A percentile compares a stretch with the other conserved stretches of the same genome.
These are phyloP conservation scores for Acrobeloides nanus DNA, from an alignment of 2,888 invertebrate genomes.

Conservation along the genomic window DNA sequence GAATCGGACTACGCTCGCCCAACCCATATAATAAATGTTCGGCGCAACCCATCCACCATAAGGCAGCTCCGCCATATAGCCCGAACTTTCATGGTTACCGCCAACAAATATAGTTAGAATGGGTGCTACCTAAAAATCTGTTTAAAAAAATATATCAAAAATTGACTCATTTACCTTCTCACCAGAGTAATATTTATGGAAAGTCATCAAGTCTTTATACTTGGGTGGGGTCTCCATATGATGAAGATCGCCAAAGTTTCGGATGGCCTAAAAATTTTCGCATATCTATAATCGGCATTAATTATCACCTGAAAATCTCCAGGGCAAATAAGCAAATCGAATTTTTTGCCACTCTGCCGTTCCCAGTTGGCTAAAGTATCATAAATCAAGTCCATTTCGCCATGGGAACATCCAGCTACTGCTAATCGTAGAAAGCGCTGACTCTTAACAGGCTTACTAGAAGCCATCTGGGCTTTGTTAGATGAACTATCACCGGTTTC, in stretches of 20 bases:
- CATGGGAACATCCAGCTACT: constrained; percentile 94
- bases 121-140: constrained; percentile 68
- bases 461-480: no score
- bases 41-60: constrained; percentile 97
- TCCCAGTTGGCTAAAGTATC: constrained; percentile 72
- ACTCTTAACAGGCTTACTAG: no score
- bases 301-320: constrained; percentile 73
- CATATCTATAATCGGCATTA: background rate
- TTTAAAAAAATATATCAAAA: constrained; percentile 2
- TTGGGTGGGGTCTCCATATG: constrained; percentile 94
- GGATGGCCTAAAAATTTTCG: constrained; percentile 69
- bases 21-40: constrained; percentile 86
- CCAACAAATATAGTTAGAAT: constrained; percentile 92
- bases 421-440: no score
- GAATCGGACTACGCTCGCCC: constrained; percentile 59
- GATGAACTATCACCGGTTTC: no score
- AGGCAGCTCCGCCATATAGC: constrained; percentile 86
- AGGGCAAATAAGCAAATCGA: constrained; percentile 88
- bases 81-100: constrained; percentile 97
- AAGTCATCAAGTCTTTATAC: constrained; percentile 78
- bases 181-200: constrained; percentile 71
- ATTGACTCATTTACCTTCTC: constrained; percentile 21
- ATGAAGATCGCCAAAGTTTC: constrained; percentile 77
- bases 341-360: constrained; percentile 67
- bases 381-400: constrained; percentile 90